Conservation (phyloP, 2,797 vertebrate genomes). For the Luscinia luscinia region DNA sequence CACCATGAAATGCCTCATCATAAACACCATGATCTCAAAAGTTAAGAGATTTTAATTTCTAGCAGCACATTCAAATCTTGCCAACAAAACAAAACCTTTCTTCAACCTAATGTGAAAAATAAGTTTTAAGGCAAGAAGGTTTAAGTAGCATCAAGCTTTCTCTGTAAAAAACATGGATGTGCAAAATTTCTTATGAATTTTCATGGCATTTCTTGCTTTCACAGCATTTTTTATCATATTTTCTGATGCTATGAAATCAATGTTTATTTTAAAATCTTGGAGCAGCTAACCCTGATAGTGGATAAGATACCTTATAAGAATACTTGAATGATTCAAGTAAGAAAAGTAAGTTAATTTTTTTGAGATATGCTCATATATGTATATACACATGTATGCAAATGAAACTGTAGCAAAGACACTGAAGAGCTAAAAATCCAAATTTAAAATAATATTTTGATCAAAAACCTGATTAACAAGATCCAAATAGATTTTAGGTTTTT, state of each 20-base stretch:
- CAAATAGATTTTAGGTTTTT: not conserved
- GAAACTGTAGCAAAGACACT: not conserved
- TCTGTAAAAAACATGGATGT: not conserved
- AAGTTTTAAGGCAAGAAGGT: not conserved
- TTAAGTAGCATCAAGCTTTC: not conserved
- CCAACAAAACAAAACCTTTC: not conserved
- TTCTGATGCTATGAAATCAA: not conserved
- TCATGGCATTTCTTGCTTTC: not conserved
- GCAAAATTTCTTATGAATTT: not conserved
- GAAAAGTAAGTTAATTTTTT: not conserved
- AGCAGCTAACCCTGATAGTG: not conserved
- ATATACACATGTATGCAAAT: fast-evolving
- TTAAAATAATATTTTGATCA: conserved; percentile 5
- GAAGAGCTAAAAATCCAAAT: not conserved
- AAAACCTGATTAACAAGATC: not conserved
- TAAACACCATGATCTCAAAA: not conserved
- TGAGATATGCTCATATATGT: not conserved
- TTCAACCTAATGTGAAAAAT: not conserved
- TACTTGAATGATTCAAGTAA: not conserved
- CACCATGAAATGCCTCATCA: not conserved
- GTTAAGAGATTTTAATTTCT: conserved; percentile 20
- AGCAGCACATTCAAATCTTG: not conserved
- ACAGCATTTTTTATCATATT: not conserved
- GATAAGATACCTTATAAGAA: not conserved
- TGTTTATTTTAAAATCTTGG: not conserved